These are phyloP conservation scores for Pachliopta kotzebuea DNA, from an alignment of 2,888 invertebrate species.

Conservation along the genomic window DNA sequence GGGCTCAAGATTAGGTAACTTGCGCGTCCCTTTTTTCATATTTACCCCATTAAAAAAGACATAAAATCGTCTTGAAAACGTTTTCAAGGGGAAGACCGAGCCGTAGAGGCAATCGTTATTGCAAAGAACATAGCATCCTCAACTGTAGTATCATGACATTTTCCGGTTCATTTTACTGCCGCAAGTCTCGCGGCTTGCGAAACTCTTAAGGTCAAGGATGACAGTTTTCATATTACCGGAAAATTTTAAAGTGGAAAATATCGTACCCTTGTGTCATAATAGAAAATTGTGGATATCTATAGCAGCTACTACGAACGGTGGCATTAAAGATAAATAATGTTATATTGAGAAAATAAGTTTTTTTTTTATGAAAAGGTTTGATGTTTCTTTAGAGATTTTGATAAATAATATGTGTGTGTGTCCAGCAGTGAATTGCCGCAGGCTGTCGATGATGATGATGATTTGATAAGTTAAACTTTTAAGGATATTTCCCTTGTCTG, in stretches of 20 bases:
- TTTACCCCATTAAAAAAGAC: background rate
- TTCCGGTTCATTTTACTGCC: conserved; percentile 23
- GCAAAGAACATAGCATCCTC: background rate
- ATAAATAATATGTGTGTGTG: too few relatives aligned
- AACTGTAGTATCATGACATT: conserved; percentile 16
- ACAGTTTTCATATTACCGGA: conserved; percentile 20
- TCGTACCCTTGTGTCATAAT: background rate
- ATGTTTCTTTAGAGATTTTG: too few relatives aligned
- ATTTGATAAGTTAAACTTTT: too few relatives aligned
- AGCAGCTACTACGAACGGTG: too few relatives aligned
- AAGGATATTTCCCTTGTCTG: background rate
- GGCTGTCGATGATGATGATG: too few relatives aligned
- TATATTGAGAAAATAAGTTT: too few relatives aligned
- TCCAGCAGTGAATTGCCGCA: too few relatives aligned
- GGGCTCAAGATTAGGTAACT: background rate
- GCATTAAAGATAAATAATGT: too few relatives aligned
- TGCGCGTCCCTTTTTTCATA: background rate
- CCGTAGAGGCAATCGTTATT: background rate
- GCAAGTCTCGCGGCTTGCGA: conserved; percentile 13
- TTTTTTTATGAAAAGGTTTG: too few relatives aligned
- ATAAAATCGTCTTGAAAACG: background rate
- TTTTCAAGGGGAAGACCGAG: background rate
- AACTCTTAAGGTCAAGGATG: conserved; percentile 27
- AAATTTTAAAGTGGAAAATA: background rate
- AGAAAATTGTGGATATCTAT: background rate